Percentiles rank a stretch among this genome's conserved stretches.
Conservation (phyloP, 2,797 vertebrate genomes). For the Sebastes minor region DNA sequence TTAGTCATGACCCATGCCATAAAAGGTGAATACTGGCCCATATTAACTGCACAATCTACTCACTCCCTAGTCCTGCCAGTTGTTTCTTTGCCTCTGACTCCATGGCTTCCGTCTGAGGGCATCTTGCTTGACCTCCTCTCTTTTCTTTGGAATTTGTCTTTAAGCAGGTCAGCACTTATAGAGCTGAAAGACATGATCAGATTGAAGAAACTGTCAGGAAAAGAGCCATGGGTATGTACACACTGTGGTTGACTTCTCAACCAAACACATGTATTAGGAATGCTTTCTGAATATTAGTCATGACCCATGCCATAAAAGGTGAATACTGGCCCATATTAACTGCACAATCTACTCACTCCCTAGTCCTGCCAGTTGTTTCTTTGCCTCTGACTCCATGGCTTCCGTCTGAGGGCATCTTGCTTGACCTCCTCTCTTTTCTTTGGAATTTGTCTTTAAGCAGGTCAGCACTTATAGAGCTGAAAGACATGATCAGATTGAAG, state of each 20-base stretch:
- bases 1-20: rapidly evolving
- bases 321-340: background rate
- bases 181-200: slow-evolving; percentile 72
- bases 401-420: slow-evolving; percentile 76
- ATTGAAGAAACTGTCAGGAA: background rate
- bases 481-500: no score
- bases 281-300: background rate
- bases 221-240: background rate
- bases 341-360: slow-evolving; percentile 81
- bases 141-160: slow-evolving; percentile 72
- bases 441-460: slow-evolving; percentile 70
- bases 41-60: slow-evolving; percentile 45
- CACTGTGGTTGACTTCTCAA: background rate
- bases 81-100: slow-evolving; percentile 73
- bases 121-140: slow-evolving; percentile 77
- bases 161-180: slow-evolving; percentile 76
- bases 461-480: no score
- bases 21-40: background rate
- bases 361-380: slow-evolving; percentile 71
- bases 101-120: slow-evolving; percentile 77
- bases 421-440: slow-evolving; percentile 76
- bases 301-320: background rate
- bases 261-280: background rate
- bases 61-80: slow-evolving; percentile 82
- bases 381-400: slow-evolving; percentile 77